Base-by-base conservation (phyloP, 92 coral and sea anemone genomes). In the Phenganax subtilis region DNA sequence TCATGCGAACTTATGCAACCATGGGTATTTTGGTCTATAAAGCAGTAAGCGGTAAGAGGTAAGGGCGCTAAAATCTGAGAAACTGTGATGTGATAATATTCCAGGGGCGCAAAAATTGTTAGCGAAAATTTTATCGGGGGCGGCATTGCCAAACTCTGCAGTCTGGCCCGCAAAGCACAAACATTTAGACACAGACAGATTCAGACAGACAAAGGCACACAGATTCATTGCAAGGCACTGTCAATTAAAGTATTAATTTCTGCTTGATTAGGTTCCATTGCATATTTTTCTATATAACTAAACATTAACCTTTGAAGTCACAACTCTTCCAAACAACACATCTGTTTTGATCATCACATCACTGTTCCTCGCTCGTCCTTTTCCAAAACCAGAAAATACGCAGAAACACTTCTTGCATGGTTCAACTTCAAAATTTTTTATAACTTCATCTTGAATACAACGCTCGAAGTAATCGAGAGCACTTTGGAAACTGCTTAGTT, bases 391-490 rank as follows among this genome's bases (percentile, higher is more conserved):
- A 6, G 47, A 7, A 51, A 68, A 9, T 44, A 68, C 73, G 47
- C 73, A 30, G 11, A 68, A 5, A 27, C 11, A 10, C 47, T 17
- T 7, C 53, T 30, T 16, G 17, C n/a, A 44, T 44, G 14, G 31
- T 68, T 68, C 73, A 68, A 16, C 73, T 3, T 20, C 15, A 56
- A 59, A 60, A 51, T 55, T 62, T 54, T 54, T 51, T 8, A 25
- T 47, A 28, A 79, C 47, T 51, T 44, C 2, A 79, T 59, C 17
- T 15, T 55, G 73, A 20, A 79, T 54, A 51, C 53, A 65, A 12
- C 9, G 12, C 61, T 62, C 83, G 27, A 79, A 79, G 65, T 61
- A 79, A 12, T 63, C 72, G 29, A 79, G 63, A 52, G 7, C 53
- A 51, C 74, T 79, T 53, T 29, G 56, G 51, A 47, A 79, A 53